These are phyloP conservation scores for Bombus consobrinus DNA, from an alignment of 1,140 invertebrate species.

Conservation along the genomic window DNA sequence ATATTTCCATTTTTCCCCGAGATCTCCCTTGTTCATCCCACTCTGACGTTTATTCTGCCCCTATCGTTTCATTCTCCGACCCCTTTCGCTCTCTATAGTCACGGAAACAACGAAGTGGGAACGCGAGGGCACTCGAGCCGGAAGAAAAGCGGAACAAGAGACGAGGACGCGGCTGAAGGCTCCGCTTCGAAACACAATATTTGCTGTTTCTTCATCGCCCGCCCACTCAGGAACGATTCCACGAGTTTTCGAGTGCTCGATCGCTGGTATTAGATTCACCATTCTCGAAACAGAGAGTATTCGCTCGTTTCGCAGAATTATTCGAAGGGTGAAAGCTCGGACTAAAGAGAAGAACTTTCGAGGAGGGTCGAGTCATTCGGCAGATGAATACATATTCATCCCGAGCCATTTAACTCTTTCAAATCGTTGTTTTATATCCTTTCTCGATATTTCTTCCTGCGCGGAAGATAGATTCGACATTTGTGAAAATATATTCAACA, in stretches of 20 bases:
- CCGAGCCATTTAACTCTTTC: background rate
- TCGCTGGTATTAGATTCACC: conserved; percentile 14
- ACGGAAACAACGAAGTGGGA: conserved; percentile 13
- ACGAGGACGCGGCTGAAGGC: background rate
- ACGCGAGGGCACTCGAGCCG: conserved; percentile 24
- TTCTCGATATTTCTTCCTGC: background rate
- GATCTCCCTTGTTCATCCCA: background rate
- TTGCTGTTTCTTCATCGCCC: conserved; percentile 23
- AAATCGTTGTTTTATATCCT: background rate
- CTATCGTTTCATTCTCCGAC: background rate
- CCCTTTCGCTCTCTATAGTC: background rate
- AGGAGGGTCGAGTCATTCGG: background rate
- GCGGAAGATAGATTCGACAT: no score
- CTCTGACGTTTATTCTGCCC: background rate
- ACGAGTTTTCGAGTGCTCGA: conserved; percentile 18
- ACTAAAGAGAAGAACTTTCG: background rate
- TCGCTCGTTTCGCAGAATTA: background rate
- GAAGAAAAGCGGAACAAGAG: conserved; percentile 32
- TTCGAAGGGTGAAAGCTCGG: background rate
- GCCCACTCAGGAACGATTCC: conserved; percentile 3
- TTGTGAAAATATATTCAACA: no score
- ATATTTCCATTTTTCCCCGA: background rate
- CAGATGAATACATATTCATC: background rate
- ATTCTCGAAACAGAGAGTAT: background rate
- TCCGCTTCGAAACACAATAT: conserved; percentile 16